Percentiles rank a stretch among this genome's conserved stretches.
phyloP scores from a whole-genome alignment of 2,888 invertebrate species.

The Lepidochitona cinerea region DNA sequence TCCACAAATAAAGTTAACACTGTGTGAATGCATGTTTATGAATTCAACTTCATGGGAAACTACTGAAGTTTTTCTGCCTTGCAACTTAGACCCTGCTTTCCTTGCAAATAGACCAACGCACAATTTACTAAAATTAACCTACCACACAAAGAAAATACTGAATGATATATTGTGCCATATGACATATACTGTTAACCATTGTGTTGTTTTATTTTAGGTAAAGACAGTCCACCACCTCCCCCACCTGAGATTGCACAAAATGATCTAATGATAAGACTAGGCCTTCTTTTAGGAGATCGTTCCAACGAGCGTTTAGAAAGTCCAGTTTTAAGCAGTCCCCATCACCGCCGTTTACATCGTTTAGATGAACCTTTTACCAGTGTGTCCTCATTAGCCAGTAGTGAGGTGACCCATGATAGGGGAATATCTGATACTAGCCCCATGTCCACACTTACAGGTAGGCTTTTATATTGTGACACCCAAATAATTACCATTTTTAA shows the following conservation, averaged over 20 bases:
- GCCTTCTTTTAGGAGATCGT: constrained; percentile 83
- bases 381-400: constrained; percentile 75
- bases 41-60: no score
- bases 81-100: no score
- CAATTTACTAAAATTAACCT: no score
- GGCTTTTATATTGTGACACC: no score
- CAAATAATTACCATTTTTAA: no score
- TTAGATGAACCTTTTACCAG: constrained; percentile 73
- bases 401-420: constrained; percentile 77
- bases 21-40: no score
- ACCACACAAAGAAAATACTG: no score
- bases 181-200: no score
- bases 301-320: constrained; percentile 56
- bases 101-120: no score
- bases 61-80: no score
- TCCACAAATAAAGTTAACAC: no score
- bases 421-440: constrained; percentile 89
- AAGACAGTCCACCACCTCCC: constrained; percentile 63
- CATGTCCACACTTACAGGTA: constrained; percentile 87
- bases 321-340: constrained; percentile 4
- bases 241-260: constrained; percentile 76
- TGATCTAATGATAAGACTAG: constrained; percentile 87
- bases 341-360: constrained; percentile 25
- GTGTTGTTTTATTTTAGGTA: constrained; percentile 12
- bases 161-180: no score